These are phyloP conservation scores for Lamellibrachia columna DNA, from an alignment of 2,888 invertebrate genomes.

Conservation along the genomic window DNA sequence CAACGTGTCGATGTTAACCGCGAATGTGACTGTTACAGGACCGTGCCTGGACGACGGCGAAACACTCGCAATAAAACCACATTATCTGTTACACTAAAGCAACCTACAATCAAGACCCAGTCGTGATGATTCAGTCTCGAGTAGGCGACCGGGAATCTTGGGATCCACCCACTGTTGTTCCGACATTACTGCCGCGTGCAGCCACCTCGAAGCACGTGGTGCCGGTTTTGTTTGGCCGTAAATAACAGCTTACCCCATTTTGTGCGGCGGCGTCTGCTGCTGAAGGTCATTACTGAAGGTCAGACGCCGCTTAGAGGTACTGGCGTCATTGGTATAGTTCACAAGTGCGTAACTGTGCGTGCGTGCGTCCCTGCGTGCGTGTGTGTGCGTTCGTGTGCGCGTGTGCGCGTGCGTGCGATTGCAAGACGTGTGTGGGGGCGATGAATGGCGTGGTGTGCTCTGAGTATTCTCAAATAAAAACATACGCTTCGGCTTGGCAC, in stretches of 20 bases:
- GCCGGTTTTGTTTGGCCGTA: neutral
- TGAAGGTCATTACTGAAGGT: neutral
- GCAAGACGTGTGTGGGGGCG: neutral
- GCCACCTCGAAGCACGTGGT: neutral
- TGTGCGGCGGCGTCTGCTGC: neutral
- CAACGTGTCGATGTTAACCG: neutral
- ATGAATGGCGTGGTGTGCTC: neutral
- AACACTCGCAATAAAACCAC: neutral
- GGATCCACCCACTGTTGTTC: neutral
- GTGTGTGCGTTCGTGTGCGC: neutral
- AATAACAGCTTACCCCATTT: neutral
- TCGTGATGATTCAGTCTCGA: neutral
- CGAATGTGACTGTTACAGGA: neutral
- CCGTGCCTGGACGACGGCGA: neutral
- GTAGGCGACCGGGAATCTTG: neutral
- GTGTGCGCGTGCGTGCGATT: neutral
- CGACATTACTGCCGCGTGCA: neutral
- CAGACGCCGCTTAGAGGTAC: neutral
- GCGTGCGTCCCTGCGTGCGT: neutral
- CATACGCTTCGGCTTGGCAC: neutral
- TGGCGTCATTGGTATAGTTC: too few species aligned
- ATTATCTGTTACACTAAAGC: neutral
- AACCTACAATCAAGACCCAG: neutral
- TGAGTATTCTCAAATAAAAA: neutral
- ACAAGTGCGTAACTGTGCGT: neutral